A percentile compares a stretch with the other conserved stretches of the same genome.
Evolutionary conservation across 2,797 vertebrate genomes (phyloP).

Genomic region (Serranus cabrilla): DNA sequence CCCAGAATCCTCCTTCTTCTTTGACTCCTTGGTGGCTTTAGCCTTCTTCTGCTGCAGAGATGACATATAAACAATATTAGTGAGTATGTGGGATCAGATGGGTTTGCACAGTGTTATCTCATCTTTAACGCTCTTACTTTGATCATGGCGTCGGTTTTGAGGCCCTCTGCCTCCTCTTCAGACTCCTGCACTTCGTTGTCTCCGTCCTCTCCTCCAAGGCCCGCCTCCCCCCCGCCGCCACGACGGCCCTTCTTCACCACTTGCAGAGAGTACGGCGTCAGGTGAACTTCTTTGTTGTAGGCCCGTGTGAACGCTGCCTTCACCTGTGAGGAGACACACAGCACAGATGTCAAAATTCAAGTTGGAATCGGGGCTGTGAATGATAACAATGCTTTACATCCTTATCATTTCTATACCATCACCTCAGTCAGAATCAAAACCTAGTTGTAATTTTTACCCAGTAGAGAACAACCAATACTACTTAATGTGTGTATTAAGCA

Average conservation of each 20-base stretch:
- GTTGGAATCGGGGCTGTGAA: neutral
- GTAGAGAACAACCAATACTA: neutral
- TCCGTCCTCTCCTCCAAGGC: slow-evolving; percentile 73
- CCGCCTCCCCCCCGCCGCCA: slow-evolving; percentile 55
- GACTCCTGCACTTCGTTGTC: slow-evolving; percentile 76
- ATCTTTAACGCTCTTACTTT: slow-evolving; percentile 86
- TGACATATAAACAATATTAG: neutral
- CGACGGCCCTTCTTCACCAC: slow-evolving; percentile 86
- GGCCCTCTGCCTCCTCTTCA: slow-evolving; percentile 77
- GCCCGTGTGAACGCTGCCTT: slow-evolving; percentile 96
- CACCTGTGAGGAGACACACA: slow-evolving; percentile 83
- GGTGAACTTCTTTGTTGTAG: slow-evolving; percentile 94
- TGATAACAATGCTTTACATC: too few species aligned
- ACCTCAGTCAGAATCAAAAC: too few species aligned
- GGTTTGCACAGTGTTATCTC: neutral
- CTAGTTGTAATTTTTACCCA: neutral
- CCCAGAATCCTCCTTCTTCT: slow-evolving; percentile 85
- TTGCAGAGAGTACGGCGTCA: slow-evolving; percentile 93
- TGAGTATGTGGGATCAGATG: neutral
- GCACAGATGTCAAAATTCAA: neutral
- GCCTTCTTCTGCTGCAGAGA: slow-evolving; percentile 89
- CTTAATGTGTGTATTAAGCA: neutral
- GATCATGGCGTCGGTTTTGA: slow-evolving; percentile 94
- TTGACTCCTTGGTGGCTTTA: slow-evolving; percentile 87
- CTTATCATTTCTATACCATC: too few species aligned